phyloP scores from a whole-genome alignment of 2,797 vertebrate species.

The Emydoidea blandingii region DNA sequence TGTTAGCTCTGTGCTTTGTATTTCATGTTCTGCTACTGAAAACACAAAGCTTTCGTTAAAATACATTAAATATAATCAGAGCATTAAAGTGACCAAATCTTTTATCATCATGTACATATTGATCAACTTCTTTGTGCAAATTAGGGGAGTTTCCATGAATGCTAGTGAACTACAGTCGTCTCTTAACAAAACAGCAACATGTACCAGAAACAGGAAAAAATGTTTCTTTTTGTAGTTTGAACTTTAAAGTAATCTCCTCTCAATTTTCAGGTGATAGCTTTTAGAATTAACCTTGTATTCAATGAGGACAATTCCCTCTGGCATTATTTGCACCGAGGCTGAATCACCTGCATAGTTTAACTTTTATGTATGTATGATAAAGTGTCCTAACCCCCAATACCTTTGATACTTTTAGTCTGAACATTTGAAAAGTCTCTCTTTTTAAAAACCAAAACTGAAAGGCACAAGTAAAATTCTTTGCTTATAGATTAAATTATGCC shows the following conservation, averaged over 20 bases:
- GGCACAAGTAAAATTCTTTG: slow-evolving; percentile 55
- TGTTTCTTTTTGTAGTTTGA: slow-evolving; percentile 36
- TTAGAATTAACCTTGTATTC: slow-evolving; percentile 59
- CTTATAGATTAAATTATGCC: slow-evolving; percentile 73
- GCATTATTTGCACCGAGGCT: slow-evolving; percentile 43
- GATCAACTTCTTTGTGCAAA: background rate
- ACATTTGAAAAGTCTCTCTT: slow-evolving; percentile 49
- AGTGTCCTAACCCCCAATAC: slow-evolving; percentile 8
- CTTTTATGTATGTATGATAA: slow-evolving; percentile 36
- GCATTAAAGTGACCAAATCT: slow-evolving; percentile 32
- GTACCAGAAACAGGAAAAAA: slow-evolving; percentile 26
- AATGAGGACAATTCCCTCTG: slow-evolving; percentile 60
- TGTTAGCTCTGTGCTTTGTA: slow-evolving; percentile 63
- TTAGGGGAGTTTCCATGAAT: accelerated
- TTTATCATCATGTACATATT: background rate
- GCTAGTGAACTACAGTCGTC: accelerated
- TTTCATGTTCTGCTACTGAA: slow-evolving; percentile 64
- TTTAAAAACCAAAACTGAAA: slow-evolving; percentile 56
- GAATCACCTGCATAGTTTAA: slow-evolving; percentile 54
- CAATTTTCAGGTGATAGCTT: slow-evolving; percentile 27
- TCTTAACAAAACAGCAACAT: slow-evolving; percentile 9
- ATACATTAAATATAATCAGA: slow-evolving; percentile 48
- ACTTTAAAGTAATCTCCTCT: slow-evolving; percentile 5
- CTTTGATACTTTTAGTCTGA: slow-evolving; percentile 50
- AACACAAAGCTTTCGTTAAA: slow-evolving; percentile 38